Evolutionary conservation across 1,140 invertebrate genomes (phyloP).

Genomic region (Cepaea nemoralis): DNA sequence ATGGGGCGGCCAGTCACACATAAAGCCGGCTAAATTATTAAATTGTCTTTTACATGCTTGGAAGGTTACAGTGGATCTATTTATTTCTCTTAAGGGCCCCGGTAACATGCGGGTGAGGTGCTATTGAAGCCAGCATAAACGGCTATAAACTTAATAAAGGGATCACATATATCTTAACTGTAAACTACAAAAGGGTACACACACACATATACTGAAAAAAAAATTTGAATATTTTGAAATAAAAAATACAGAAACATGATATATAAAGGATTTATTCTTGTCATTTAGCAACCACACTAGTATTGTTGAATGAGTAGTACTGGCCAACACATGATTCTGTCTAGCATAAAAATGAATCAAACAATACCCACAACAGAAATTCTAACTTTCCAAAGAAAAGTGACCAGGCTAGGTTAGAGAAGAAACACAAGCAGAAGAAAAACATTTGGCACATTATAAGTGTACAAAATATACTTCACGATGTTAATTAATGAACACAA

Average conservation of each 20-base stretch:
- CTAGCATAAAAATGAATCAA: not conserved
- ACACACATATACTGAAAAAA: not conserved
- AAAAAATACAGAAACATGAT: not conserved
- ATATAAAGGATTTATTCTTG: constrained; percentile 15
- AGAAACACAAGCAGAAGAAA: not conserved
- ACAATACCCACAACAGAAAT: not conserved
- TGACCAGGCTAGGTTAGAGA: not conserved
- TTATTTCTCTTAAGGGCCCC: too few species aligned
- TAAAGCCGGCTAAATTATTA: too few species aligned
- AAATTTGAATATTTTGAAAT: not conserved
- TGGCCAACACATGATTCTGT: not conserved
- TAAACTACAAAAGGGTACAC: too few species aligned
- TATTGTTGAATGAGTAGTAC: constrained; percentile 16
- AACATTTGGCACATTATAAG: not conserved
- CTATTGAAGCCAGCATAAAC: too few species aligned
- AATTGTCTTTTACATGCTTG: too few species aligned
- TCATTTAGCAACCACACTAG: constrained; percentile 22
- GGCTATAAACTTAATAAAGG: too few species aligned
- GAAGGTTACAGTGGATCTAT: too few species aligned
- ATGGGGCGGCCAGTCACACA: too few species aligned
- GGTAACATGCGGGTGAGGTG: too few species aligned
- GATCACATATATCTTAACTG: too few species aligned
- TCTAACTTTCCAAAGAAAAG: not conserved
- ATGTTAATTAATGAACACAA: too few species aligned
- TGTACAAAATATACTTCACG: not conserved